phyloP scores from a whole-genome alignment of 92 coral and sea anemone species.

The Palythoa grandis region DNA sequence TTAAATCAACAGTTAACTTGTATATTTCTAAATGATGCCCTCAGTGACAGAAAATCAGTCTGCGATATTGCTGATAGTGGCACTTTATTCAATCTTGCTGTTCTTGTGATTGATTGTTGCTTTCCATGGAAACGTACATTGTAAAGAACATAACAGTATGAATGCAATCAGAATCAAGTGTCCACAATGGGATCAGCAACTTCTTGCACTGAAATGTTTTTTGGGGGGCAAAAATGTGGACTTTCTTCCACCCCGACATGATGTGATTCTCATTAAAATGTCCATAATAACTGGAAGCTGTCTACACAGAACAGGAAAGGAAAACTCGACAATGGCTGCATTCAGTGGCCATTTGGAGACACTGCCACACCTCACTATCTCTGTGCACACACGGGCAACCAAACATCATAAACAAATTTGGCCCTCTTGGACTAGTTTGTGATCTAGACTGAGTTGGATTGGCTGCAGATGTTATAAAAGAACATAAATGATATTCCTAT shows the following conservation, averaged over 20 bases:
- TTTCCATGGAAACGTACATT: too few relatives aligned
- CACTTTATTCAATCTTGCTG: too few relatives aligned
- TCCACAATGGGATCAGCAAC: neutral
- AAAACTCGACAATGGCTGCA: conserved; percentile 14
- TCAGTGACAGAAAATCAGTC: too few relatives aligned
- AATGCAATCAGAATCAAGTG: neutral
- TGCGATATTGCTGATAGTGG: too few relatives aligned
- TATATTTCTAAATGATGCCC: neutral
- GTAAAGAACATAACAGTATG: too few relatives aligned
- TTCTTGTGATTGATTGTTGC: too few relatives aligned
- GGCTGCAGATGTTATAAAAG: conserved; percentile 43
- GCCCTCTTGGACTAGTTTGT: conserved; percentile 46
- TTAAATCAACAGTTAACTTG: neutral
- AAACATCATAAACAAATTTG: conserved; percentile 49
- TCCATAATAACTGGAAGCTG: conserved; percentile 3
- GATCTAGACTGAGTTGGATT: conserved; percentile 44
- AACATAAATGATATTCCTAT: conserved; percentile 34
- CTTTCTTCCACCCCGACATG: neutral
- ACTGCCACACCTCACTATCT: conserved; percentile 40
- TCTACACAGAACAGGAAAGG: neutral
- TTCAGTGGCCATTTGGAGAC: neutral
- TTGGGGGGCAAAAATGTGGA: neutral
- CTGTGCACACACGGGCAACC: conserved; percentile 31
- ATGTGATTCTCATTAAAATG: neutral
- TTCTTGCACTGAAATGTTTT: neutral